Conservation (phyloP, 2,797 vertebrate species). For the Cercopithecus diana region DNA sequence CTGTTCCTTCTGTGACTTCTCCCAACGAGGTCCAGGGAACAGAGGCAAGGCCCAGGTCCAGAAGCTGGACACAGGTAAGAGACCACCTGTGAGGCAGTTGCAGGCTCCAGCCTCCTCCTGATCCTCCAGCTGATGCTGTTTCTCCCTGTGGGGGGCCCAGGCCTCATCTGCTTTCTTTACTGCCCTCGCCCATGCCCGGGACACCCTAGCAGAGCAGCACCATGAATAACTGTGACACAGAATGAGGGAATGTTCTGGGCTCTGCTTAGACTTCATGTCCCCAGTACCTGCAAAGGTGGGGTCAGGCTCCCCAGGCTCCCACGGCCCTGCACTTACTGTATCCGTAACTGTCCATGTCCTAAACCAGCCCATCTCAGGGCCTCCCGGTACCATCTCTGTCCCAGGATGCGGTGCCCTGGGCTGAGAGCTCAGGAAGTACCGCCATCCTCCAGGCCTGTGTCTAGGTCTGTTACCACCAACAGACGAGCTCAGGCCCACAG, state of each 20-base stretch:
- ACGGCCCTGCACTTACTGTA: rapidly evolving
- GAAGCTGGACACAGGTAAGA: not conserved
- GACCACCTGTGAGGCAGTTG: not conserved
- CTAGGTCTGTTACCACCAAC: not conserved
- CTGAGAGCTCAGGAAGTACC: not conserved
- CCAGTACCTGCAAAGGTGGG: not conserved
- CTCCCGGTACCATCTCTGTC: not conserved
- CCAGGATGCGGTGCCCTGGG: not conserved
- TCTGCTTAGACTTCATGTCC: not conserved
- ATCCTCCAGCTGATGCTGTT: no score
- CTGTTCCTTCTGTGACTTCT: not conserved
- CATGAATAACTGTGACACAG: rapidly evolving
- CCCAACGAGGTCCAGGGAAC: not conserved
- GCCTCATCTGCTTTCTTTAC: not conserved
- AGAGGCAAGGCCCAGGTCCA: not conserved
- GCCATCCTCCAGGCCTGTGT: not conserved
- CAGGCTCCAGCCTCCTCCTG: no score
- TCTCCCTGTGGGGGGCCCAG: not conserved
- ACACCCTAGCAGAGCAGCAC: not conserved
- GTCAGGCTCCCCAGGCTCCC: not conserved
- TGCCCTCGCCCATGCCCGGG: not conserved
- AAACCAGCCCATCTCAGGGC: not conserved
- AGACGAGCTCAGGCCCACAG: not conserved
- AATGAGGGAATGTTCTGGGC: not conserved
- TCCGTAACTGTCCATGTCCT: rapidly evolving